phyloP scores from a whole-genome alignment of 2,888 invertebrate genomes.

The Eucera pruinosa region DNA sequence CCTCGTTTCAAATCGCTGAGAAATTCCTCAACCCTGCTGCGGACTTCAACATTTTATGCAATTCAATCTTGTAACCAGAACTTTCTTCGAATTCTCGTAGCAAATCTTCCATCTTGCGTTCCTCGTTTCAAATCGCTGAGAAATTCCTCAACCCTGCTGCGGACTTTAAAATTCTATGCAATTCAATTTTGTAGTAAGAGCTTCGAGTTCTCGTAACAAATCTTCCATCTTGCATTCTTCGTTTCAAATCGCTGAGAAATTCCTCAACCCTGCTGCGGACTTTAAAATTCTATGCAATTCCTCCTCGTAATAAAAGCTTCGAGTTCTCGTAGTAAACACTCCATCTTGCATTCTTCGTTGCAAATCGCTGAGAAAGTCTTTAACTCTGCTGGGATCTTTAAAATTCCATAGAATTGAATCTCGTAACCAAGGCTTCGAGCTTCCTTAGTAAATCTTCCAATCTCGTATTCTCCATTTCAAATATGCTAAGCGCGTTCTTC shows the following conservation, averaged over 20 bases:
- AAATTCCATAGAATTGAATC: no score
- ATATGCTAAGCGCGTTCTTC: background rate
- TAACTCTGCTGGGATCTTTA: no score
- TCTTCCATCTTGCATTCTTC: background rate
- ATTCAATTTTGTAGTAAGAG: conserved; percentile 3
- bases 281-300: no score
- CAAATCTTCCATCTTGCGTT: background rate
- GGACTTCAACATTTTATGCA: no score
- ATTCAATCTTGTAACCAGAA: conserved; percentile 4
- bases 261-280: background rate
- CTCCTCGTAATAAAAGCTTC: background rate
- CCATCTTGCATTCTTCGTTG: background rate
- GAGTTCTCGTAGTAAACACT: background rate
- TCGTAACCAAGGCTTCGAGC: background rate
- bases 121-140: background rate
- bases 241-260: background rate
- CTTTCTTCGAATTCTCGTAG: background rate
- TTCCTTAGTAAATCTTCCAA: background rate
- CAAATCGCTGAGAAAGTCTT: background rate
- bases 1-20: background rate
- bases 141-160: background rate
- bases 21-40: background rate
- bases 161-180: no score
- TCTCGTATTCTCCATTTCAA: background rate
- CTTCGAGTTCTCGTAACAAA: background rate